A percentile compares a stretch with the other conserved stretches of the same genome.
Evolutionary conservation across 2,888 invertebrate species (phyloP).

Genomic region (Argyresthia goedartella): DNA sequence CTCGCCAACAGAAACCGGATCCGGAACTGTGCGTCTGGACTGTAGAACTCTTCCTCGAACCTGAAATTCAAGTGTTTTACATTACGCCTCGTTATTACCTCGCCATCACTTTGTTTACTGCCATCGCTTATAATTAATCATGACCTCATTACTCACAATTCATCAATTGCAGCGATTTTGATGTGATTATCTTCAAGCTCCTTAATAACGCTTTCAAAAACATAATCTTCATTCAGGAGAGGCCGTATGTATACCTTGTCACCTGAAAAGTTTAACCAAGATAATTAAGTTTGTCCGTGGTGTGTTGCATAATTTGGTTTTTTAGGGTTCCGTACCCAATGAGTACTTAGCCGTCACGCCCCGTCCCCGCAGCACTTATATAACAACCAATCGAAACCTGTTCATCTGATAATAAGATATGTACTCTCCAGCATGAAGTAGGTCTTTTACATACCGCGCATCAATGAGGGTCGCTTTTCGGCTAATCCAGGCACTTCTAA

Average conservation of each 20-base stretch:
- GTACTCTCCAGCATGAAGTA: no score
- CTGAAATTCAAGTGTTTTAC: background rate
- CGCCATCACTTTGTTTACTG: background rate
- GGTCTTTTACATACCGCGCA: conserved; percentile 35
- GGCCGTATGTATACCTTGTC: conserved; percentile 60
- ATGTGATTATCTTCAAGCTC: conserved; percentile 40
- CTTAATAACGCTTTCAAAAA: conserved; percentile 47
- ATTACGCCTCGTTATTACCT: background rate
- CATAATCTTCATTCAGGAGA: conserved; percentile 21
- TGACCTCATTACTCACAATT: conserved; percentile 23
- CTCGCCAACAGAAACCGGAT: no score
- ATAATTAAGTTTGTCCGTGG: background rate
- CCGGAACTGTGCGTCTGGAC: no score
- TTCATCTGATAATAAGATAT: no score
- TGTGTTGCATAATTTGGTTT: no score
- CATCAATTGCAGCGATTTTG: conserved; percentile 36
- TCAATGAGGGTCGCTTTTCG: conserved; percentile 76
- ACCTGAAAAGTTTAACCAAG: conserved; percentile 30
- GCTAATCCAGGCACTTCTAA: conserved; percentile 75
- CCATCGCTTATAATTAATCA: background rate
- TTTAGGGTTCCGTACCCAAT: no score
- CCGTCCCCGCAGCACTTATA: no score
- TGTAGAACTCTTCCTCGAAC: background rate
- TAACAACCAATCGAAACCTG: no score
- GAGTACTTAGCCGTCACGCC: no score